These are phyloP conservation scores for Copidosoma aretas DNA, from an alignment of 2,888 invertebrate species.

Conservation along the genomic window DNA sequence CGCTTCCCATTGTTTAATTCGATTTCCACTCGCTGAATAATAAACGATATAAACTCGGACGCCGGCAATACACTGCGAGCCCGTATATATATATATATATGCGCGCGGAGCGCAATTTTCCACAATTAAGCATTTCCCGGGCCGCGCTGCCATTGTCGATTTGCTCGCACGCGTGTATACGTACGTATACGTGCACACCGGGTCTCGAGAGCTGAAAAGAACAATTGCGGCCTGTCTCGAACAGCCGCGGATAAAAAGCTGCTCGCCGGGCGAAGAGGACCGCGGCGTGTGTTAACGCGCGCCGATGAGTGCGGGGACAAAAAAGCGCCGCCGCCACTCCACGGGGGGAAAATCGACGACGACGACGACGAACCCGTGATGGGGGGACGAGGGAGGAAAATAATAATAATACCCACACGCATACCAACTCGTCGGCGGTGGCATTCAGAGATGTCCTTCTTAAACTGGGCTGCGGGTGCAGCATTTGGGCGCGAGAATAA, in stretches of 20 bases:
- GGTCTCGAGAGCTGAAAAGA: constrained; percentile 1
- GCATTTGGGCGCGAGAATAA: too few relatives aligned
- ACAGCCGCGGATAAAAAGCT: constrained; percentile 8
- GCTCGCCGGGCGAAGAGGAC: constrained; percentile 10
- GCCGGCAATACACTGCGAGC: too few relatives aligned
- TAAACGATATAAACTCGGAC: too few relatives aligned
- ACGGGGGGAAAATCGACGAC: neutral
- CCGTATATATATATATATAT: too few relatives aligned
- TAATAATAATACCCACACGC: neutral
- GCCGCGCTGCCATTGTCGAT: constrained; percentile 1
- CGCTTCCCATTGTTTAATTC: too few relatives aligned
- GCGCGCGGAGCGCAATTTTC: neutral
- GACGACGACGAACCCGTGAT: neutral
- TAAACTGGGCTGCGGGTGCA: too few relatives aligned
- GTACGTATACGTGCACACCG: too few relatives aligned
- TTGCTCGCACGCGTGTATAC: neutral
- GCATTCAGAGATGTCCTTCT: neutral
- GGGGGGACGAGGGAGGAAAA: neutral
- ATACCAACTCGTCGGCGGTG: neutral
- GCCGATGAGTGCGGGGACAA: constrained; percentile 3
- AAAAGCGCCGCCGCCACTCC: too few relatives aligned
- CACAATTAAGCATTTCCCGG: constrained; percentile 12
- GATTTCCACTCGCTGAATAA: too few relatives aligned
- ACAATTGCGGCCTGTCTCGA: constrained; percentile 29
- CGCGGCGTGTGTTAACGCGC: constrained; percentile 25